Evolutionary conservation across 2,888 invertebrate species (phyloP), one percentile per base, ranked within the genome.

Genomic region (Ecdyonurus torrentis): DNA sequence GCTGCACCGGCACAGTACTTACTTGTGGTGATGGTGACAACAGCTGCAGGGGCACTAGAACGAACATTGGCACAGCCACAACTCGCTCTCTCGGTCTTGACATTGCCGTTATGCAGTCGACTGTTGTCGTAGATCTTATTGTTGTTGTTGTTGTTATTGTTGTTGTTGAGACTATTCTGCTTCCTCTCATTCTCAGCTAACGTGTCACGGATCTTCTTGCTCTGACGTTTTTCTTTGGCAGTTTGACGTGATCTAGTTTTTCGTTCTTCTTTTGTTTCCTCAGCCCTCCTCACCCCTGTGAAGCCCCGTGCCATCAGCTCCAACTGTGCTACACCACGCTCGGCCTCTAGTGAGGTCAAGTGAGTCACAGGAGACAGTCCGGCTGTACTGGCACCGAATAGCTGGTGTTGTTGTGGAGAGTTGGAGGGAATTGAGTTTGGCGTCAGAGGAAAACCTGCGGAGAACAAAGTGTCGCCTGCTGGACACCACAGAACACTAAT

Each of bases 401-500:
- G 50, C 20, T 25, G 61, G 5, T 52, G 61, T 7, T 53, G 59
- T 23, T 63, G 61, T 59, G 61, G 50, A 15, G 59, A 53, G 22
- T 23, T 15, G 58, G 64, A 59, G 58, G 84, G 83, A 68, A 83
- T 81, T 1, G 84, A 55, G 19, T n/a, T 55, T 5, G 55, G 55
- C 7, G 55, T 55, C 20, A 55, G 22, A 5, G 55, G 55, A 55
- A 55, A 81, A 62, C 81, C 78, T 37, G 83, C 79, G 59, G 85
- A 83, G 75, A 83, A 84, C 69, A 85, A 74, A 68, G 85, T 83
- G 76, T 85, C 85, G 73, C 83, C 66, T 61, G 61, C 7, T 10
- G 55, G 22, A n/a, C n/a, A n/a, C n/a, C n/a, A n/a, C n/a, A n/a
- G n/a, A n/a, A n/a, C n/a, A n/a, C n/a, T n/a, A n/a, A n/a, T n/a